Evolutionary conservation across 2,888 invertebrate genomes (phyloP), one percentile per base, ranked within the genome.

Genomic region (Drosophila putrida): DNA sequence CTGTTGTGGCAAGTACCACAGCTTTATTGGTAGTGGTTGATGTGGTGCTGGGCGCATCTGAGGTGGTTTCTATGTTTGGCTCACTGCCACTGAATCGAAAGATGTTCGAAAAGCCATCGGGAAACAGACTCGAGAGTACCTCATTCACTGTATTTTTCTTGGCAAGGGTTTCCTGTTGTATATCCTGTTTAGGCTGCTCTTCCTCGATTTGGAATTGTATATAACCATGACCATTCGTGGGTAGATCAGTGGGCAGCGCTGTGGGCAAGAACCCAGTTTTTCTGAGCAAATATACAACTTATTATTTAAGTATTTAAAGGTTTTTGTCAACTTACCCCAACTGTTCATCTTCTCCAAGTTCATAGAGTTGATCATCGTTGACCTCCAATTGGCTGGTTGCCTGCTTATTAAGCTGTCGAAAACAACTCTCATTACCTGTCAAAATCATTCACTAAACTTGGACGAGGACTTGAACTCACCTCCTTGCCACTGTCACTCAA

Each of bases 71-170:
- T 8, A 61, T 74, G 8, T 46, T 62, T 27, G 68, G 27, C 39
- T 85, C 88, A 11, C 63, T 78, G 10, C 86, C 88, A 49, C 90
- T 91, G 35, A 87, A 91, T 6, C 90, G 90, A 71, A 91, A 91
- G 25, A 91, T 91, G 58, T 91, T 90, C 0, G 91, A 85, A 62
- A 92, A 91, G 4, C 91, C 90, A 39, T 90, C 88, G 28, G 91
- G 91, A 55, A 91, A 90, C 4, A 91, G 82, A 55, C 79, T 91
- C 0, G 82, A 80, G 4, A 91, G 76, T 13, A 91, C 91, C 33
- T 90, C 88, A 25, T 90, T 90, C 0, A 92, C 90, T 0, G 91
- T 90, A 0, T 82, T 79, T 13, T 80, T 66, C 28, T 73, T 80
- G n/a, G 63, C 44, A 36, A 55, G 70, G 6, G 50, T 46, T 11